Evolutionary conservation across 1,140 invertebrate genomes (phyloP).

Genomic region (Drosophila insularis): DNA sequence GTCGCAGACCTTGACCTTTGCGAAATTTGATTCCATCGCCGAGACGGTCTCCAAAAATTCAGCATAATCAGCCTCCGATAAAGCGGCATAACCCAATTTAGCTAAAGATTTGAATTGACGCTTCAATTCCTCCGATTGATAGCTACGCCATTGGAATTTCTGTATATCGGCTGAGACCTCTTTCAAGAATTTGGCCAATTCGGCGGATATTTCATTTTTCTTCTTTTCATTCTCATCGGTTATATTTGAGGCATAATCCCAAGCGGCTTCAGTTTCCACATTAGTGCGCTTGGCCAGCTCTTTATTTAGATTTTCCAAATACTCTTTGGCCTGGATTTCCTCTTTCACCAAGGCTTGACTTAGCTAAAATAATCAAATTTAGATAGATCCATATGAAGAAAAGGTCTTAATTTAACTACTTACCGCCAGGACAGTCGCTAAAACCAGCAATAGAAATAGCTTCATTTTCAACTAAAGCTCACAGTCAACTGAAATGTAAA

Average conservation of each 20-base stretch:
- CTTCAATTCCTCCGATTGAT: conserved; percentile 85
- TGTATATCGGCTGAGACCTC: conserved; percentile 84
- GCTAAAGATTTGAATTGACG: conserved; percentile 87
- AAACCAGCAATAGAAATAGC: conserved; percentile 52
- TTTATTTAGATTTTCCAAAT: conserved; percentile 85
- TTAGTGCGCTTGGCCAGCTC: conserved; percentile 85
- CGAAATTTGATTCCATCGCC: conserved; percentile 91
- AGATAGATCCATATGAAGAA: too few relatives aligned
- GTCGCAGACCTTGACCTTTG: conserved; percentile 91
- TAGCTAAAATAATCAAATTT: conserved; percentile 26
- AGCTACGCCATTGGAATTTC: conserved; percentile 86
- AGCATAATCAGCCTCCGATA: conserved; percentile 87
- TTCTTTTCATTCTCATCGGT: conserved; percentile 87
- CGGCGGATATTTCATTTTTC: conserved; percentile 82
- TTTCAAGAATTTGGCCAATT: conserved; percentile 78
- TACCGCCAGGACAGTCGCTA: conserved; percentile 69
- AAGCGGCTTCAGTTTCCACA: conserved; percentile 84
- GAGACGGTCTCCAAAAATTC: conserved; percentile 86
- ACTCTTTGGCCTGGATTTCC: conserved; percentile 85
- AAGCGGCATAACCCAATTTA: conserved; percentile 87
- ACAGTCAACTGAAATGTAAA: conserved; percentile 18
- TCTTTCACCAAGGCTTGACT: conserved; percentile 79
- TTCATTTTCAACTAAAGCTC: conserved; percentile 61
- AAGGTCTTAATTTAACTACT: conserved; percentile 15
- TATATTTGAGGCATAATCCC: conserved; percentile 90